Conservation (phyloP, 2,888 invertebrate species). For the Xanthia togata region DNA sequence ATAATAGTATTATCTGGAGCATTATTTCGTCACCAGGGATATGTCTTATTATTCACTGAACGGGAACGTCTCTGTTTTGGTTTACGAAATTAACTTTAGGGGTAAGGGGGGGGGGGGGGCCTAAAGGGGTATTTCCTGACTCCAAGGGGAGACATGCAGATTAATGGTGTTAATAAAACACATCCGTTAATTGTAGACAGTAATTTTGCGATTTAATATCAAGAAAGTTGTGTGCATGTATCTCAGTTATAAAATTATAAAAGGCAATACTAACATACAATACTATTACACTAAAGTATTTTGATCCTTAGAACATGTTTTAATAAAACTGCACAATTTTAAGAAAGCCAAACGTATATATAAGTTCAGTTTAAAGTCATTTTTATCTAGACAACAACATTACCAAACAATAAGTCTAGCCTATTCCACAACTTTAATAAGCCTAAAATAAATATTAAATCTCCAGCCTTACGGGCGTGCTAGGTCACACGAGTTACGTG, state of each 20-base stretch:
- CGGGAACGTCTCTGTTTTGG: slow-evolving; percentile 83
- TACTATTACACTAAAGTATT: not conserved
- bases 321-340: not conserved
- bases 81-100: slow-evolving; percentile 83
- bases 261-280: too few species aligned
- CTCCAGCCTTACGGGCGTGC: slow-evolving; percentile 9
- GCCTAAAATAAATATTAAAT: slow-evolving; percentile 33
- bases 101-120: too few species aligned
- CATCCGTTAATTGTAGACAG: slow-evolving; percentile 75
- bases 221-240: slow-evolving; percentile 25
- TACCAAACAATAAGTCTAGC: slow-evolving; percentile 2
- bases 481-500: slow-evolving; percentile 25
- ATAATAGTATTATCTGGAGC: slow-evolving; percentile 70
- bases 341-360: not conserved
- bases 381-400: not conserved
- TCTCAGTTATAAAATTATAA: not conserved
- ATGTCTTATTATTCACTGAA: slow-evolving; percentile 84
- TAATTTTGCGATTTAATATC: slow-evolving; percentile 64
- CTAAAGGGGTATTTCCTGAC: slow-evolving; percentile 77
- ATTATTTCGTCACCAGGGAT: slow-evolving; percentile 83
- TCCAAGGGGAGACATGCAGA: slow-evolving; percentile 77
- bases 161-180: slow-evolving; percentile 83
- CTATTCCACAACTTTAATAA: slow-evolving; percentile 1
- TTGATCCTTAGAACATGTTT: not conserved
- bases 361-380: not conserved